Conservation (phyloP, 2,888 invertebrate species). For the Liodrosophila aerea region DNA sequence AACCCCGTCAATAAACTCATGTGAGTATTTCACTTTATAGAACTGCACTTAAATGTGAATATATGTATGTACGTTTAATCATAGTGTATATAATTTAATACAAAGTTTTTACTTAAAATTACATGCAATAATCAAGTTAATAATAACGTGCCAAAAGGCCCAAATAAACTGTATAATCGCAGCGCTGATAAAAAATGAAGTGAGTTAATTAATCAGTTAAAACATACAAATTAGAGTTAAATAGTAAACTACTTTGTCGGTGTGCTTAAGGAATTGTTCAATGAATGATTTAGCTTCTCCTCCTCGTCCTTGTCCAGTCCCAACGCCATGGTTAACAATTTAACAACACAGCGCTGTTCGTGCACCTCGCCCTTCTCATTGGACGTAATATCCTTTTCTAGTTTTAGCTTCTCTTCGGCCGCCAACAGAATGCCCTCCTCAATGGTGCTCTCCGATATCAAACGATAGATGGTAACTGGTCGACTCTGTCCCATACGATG, state of each 20-base stretch:
- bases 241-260: conserved; percentile 58
- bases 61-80: conserved; percentile 36
- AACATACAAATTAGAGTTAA: too few relatives aligned
- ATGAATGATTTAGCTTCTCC: conserved; percentile 70
- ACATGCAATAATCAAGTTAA: conserved; percentile 26
- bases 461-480: conserved; percentile 92
- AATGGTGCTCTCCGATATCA: conserved; percentile 93
- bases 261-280: conserved; percentile 67
- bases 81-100: conserved; percentile 50
- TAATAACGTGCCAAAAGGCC: conserved; percentile 30
- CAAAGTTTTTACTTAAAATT: conserved; percentile 47
- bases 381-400: conserved; percentile 92
- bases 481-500: conserved; percentile 90
- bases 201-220: too few relatives aligned
- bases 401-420: conserved; percentile 94
- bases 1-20: background rate
- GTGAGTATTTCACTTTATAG: too few relatives aligned
- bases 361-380: conserved; percentile 85
- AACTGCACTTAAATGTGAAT: conserved; percentile 37
- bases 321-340: conserved; percentile 90
- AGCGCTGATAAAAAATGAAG: too few relatives aligned
- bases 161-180: conserved; percentile 22
- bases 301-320: conserved; percentile 84
- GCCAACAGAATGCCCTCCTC: conserved; percentile 96
- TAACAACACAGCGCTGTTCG: conserved; percentile 90